Conservation (phyloP, 1,140 invertebrate species). For the Hestina assimilis region DNA sequence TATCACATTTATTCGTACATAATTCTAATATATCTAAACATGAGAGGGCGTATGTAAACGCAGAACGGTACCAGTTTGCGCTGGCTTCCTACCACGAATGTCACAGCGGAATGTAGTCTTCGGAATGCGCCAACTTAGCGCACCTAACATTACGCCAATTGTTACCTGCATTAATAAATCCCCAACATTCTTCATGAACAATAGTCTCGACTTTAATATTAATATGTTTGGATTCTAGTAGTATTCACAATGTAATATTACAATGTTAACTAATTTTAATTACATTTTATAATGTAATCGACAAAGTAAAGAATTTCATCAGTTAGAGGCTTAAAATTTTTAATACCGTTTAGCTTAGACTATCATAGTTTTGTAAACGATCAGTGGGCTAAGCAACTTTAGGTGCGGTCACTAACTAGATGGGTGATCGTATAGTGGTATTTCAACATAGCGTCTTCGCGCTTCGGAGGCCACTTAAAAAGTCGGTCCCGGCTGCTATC, state of each 20-base stretch:
- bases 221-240: neutral
- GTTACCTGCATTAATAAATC: neutral
- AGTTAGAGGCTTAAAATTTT: neutral
- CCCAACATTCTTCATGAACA: constrained; percentile 6
- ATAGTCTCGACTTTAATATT: neutral
- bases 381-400: too few species aligned
- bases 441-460: too few species aligned
- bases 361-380: too few species aligned
- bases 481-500: too few species aligned
- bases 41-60: constrained; percentile 2
- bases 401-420: too few species aligned
- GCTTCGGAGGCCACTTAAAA: too few species aligned
- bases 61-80: constrained; percentile 17
- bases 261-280: neutral
- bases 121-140: constrained; percentile 25
- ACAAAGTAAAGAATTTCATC: neutral
- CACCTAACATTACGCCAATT: constrained; percentile 14
- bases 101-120: constrained; percentile 25
- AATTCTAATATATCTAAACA: neutral
- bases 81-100: constrained; percentile 39
- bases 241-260: neutral
- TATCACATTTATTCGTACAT: neutral
- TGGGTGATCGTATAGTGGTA: too few species aligned
- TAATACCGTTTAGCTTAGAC: too few species aligned
- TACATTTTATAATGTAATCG: neutral